Conservation (phyloP, 2,888 invertebrate species). For the Sisyra terminalis region DNA sequence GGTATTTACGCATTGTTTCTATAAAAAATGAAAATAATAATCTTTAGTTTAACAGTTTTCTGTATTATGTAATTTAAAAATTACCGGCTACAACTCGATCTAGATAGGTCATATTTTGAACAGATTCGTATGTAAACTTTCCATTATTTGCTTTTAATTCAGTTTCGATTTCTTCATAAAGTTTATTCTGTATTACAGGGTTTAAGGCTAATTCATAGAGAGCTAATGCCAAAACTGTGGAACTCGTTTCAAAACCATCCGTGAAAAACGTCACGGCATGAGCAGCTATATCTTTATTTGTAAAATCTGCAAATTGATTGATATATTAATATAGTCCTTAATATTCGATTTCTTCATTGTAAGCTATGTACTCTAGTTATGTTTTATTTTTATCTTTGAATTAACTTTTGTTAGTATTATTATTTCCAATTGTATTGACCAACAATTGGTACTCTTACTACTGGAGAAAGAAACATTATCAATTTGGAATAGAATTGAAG, state of each 20-base stretch:
- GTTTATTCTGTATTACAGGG: constrained; percentile 21
- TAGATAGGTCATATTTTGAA: constrained; percentile 25
- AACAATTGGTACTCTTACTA: too few relatives aligned
- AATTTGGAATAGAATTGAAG: too few relatives aligned
- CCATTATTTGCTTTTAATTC: constrained; percentile 17
- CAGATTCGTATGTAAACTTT: constrained; percentile 20
- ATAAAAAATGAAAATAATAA: too few relatives aligned
- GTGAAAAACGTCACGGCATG: constrained; percentile 24
- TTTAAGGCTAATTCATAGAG: constrained; percentile 22
- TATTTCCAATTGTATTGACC: too few relatives aligned
- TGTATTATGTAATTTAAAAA: not conserved
- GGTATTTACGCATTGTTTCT: too few relatives aligned
- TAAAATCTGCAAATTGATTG: constrained; percentile 4
- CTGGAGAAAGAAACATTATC: too few relatives aligned
- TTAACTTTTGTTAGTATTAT: too few relatives aligned
- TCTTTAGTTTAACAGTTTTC: too few relatives aligned
- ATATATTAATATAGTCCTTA: too few relatives aligned
- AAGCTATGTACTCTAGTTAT: too few relatives aligned
- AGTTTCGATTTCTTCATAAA: constrained; percentile 20
- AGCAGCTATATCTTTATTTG: constrained; percentile 16
- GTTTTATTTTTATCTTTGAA: too few relatives aligned
- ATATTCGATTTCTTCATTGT: too few relatives aligned
- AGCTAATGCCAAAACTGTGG: constrained; percentile 20
- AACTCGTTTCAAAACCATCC: constrained; percentile 27
- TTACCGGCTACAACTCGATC: constrained; percentile 20